A percentile compares a stretch with the other conserved stretches of the same genome.
phyloP scores from a whole-genome alignment of 1,140 invertebrate genomes.

The Phthorimaea operculella region DNA sequence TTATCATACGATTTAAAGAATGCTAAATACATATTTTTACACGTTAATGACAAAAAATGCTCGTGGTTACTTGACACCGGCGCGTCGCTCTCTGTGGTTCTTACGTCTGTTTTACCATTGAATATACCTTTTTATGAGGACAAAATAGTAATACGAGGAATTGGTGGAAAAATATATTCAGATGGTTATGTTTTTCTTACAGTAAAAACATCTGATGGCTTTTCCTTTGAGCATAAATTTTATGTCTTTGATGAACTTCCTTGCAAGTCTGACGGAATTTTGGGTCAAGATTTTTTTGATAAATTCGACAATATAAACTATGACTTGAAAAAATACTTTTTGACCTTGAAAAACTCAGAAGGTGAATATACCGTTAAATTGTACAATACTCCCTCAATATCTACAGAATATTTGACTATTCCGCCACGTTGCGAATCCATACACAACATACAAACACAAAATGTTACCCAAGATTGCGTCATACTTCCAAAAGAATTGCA shows the following conservation, averaged over 20 bases:
- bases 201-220: neutral
- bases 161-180: constrained; percentile 1
- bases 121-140: neutral
- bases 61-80: constrained; percentile 5
- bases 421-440: neutral
- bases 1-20: neutral
- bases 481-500: neutral
- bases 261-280: constrained; percentile 1
- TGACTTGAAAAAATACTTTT: too few species aligned
- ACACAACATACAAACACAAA: neutral
- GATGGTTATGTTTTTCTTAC: neutral
- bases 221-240: neutral
- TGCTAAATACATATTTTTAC: neutral
- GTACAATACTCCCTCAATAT: neutral
- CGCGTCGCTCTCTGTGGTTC: neutral
- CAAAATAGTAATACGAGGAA: neutral
- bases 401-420: neutral
- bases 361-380: neutral
- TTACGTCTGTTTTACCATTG: neutral
- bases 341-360: neutral
- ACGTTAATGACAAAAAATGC: neutral
- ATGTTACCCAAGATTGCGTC: neutral
- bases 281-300: constrained; percentile 1
- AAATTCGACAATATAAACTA: neutral
- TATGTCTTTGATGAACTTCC: neutral